Conservation (phyloP, 2,888 invertebrate species). For the Sesia apiformis region DNA sequence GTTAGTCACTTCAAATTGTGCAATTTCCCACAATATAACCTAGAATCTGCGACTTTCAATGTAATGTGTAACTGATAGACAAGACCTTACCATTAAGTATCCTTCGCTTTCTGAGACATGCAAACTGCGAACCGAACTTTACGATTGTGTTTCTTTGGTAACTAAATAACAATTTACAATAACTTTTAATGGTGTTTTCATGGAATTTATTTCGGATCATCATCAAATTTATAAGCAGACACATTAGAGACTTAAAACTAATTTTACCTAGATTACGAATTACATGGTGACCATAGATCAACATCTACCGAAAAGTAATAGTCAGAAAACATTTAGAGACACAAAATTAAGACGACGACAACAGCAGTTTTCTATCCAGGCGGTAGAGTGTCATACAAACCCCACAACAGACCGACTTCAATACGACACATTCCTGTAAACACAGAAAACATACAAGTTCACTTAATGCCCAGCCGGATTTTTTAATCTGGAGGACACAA, state of each 20-base stretch:
- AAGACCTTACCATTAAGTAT: too few relatives aligned
- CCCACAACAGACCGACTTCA: slow-evolving; percentile 49
- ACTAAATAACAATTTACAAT: neutral
- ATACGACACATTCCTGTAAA: slow-evolving; percentile 40
- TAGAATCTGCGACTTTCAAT: too few relatives aligned
- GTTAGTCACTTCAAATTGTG: too few relatives aligned
- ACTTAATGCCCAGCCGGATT: slow-evolving; percentile 7
- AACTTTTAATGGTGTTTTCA: neutral
- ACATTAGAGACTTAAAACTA: neutral
- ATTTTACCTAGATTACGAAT: neutral
- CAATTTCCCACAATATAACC: too few relatives aligned
- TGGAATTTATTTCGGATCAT: neutral
- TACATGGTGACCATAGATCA: slow-evolving; percentile 17
- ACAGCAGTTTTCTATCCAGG: slow-evolving; percentile 40
- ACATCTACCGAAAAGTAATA: slow-evolving; percentile 36
- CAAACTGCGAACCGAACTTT: too few relatives aligned
- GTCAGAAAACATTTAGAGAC: slow-evolving; percentile 8
- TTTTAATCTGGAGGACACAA: neutral
- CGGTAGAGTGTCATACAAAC: slow-evolving; percentile 41
- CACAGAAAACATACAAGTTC: slow-evolving; percentile 44
- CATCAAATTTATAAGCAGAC: neutral
- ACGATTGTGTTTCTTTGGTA: neutral
- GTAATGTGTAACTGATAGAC: too few relatives aligned
- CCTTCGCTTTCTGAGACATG: too few relatives aligned
- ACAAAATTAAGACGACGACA: slow-evolving; percentile 36